Evolutionary conservation across 2,113 vertebrate genomes (phyloP).

Genomic region (Leucoraja erinaceus): DNA sequence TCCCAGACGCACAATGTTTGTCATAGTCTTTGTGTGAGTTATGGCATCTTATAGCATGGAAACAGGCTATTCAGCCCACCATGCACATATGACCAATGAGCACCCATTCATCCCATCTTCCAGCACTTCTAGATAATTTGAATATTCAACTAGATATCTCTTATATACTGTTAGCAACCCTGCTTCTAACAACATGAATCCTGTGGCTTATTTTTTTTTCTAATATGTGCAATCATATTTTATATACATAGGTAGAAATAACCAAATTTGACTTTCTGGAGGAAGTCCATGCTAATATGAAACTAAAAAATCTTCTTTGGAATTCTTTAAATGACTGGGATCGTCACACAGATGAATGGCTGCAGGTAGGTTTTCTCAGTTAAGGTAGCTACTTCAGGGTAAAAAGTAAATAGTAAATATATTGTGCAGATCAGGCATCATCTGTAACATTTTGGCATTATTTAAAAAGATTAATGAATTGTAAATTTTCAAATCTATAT

Average conservation of each 20-base stretch:
- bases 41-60: not conserved
- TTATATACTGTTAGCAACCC: not conserved
- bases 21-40: not conserved
- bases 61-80: no score
- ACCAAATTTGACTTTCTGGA: conserved; percentile 69
- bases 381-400: not conserved
- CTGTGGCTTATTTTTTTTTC: not conserved
- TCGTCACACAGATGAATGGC: conserved; percentile 59
- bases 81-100: no score
- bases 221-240: not conserved
- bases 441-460: no score
- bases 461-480: not conserved
- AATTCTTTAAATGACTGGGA: conserved; percentile 69
- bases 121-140: no score
- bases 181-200: not conserved
- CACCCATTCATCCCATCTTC: no score
- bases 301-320: conserved; percentile 71
- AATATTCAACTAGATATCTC: no score
- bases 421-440: no score
- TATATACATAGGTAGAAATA: conserved; percentile 61
- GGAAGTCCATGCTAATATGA: conserved; percentile 61
- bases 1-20: not conserved
- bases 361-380: conserved; percentile 51
- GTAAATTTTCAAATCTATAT: no score
- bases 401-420: no score